Conservation (phyloP, 2,797 vertebrate species). For the Spea hammondii region DNA sequence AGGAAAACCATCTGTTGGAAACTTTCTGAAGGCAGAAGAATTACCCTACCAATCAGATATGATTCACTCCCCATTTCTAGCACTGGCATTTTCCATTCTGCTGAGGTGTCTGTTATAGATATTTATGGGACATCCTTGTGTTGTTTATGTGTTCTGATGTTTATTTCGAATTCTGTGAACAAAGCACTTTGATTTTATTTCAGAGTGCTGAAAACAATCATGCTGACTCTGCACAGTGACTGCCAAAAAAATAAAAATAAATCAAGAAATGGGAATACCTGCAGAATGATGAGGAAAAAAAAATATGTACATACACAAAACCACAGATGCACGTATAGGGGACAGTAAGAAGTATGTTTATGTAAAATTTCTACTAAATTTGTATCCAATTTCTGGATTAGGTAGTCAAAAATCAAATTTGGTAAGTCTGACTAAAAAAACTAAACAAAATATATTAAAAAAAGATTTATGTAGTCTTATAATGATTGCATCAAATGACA, state of each 20-base stretch:
- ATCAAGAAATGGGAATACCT: conserved; percentile 22
- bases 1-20: conserved; percentile 44
- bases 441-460: too few relatives aligned
- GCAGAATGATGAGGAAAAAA: neutral
- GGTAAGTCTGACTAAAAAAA: too few relatives aligned
- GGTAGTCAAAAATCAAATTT: too few relatives aligned
- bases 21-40: conserved; percentile 19
- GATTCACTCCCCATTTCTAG: conserved; percentile 61
- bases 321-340: too few relatives aligned
- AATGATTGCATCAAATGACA: too few relatives aligned
- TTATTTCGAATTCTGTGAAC: conserved; percentile 57
- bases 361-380: too few relatives aligned
- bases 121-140: conserved; percentile 49
- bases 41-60: conserved; percentile 34
- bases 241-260: conserved; percentile 1
- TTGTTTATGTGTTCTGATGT: conserved; percentile 57
- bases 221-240: conserved; percentile 19
- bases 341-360: too few relatives aligned
- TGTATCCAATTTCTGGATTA: too few relatives aligned
- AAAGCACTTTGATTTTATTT: conserved; percentile 55
- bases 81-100: conserved; percentile 59
- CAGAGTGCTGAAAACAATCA: conserved; percentile 15
- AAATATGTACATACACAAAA: too few relatives aligned
- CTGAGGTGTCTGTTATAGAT: conserved; percentile 52
- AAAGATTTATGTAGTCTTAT: too few relatives aligned